A percentile compares a stretch with the other conserved stretches of the same genome.
These are phyloP conservation scores for Drosophila quadrilineata DNA, from an alignment of 1,140 invertebrate genomes.

Conservation along the genomic window DNA sequence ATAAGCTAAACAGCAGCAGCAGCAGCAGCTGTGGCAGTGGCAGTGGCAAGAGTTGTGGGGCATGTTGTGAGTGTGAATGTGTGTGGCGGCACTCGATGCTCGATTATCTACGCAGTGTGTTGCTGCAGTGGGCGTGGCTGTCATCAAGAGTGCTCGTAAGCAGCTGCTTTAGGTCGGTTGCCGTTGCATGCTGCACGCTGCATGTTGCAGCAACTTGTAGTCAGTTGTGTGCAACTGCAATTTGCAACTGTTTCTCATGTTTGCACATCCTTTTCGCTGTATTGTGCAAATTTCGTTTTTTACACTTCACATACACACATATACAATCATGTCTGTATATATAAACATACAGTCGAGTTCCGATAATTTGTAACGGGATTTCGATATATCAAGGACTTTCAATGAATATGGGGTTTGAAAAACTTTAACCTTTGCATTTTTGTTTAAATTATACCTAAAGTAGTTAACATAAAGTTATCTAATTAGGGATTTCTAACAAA, in stretches of 20 bases:
- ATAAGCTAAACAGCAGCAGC: conserved; percentile 7
- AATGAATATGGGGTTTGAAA: no score
- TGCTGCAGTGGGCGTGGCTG: conserved; percentile 11
- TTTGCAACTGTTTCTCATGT: conserved; percentile 75
- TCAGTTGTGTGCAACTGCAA: conserved; percentile 54
- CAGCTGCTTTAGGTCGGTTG: background rate
- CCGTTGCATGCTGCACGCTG: conserved; percentile 5
- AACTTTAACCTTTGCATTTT: no score
- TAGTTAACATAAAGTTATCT: no score
- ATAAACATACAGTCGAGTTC: no score
- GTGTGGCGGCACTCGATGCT: conserved; percentile 53
- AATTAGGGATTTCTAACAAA: no score
- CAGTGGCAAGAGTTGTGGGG: background rate
- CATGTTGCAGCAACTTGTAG: conserved; percentile 22
- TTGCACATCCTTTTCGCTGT: conserved; percentile 74
- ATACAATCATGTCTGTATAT: no score
- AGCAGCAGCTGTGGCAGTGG: background rate
- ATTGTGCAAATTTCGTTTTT: conserved; percentile 65
- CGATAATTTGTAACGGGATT: no score
- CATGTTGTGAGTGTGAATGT: conserved; percentile 5
- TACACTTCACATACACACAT: conserved; percentile 10
- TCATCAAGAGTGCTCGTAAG: conserved; percentile 1
- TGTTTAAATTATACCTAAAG: no score
- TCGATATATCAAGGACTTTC: no score
- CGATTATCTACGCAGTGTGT: conserved; percentile 61